A percentile compares a stretch with the other conserved stretches of the same genome.
Evolutionary conservation across 2,113 vertebrate genomes (phyloP).

Genomic region (Oncorhynchus mykiss): DNA sequence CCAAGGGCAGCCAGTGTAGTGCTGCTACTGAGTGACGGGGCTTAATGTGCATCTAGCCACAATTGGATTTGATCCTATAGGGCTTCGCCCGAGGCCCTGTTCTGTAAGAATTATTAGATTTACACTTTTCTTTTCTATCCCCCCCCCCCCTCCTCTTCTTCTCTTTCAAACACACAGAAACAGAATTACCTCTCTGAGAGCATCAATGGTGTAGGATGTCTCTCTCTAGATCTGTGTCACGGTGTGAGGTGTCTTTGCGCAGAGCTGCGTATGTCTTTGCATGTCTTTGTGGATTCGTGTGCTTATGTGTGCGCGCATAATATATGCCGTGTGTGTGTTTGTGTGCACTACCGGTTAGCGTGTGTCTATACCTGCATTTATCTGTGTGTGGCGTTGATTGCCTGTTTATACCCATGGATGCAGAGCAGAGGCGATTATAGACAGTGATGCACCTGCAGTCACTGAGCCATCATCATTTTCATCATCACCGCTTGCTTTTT

Average conservation of each 20-base stretch:
- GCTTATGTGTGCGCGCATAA: slow-evolving; percentile 35
- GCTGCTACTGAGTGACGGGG: slow-evolving; percentile 80
- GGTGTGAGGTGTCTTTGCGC: slow-evolving; percentile 56
- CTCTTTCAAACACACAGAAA: slow-evolving; percentile 82
- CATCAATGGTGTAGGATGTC: slow-evolving; percentile 69
- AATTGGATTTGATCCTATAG: slow-evolving; percentile 90
- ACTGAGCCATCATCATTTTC: slow-evolving; percentile 38
- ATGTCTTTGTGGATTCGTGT: background rate
- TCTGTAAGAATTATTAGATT: slow-evolving; percentile 84
- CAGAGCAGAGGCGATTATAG: background rate
- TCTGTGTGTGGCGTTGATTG: background rate
- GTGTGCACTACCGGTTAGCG: slow-evolving; percentile 11
- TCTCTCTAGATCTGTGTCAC: slow-evolving; percentile 76
- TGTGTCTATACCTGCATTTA: slow-evolving; percentile 27
- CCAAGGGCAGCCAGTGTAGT: slow-evolving; percentile 76
- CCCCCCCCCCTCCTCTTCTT: slow-evolving; percentile 19
- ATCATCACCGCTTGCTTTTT: slow-evolving; percentile 32
- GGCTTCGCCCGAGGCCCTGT: slow-evolving; percentile 76
- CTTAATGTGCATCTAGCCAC: slow-evolving; percentile 87
- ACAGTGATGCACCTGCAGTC: slow-evolving; percentile 49
- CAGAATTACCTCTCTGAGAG: slow-evolving; percentile 79
- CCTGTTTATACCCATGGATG: no score
- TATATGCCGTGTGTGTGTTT: background rate
- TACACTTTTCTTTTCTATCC: slow-evolving; percentile 56
- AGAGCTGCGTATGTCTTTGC: background rate